phyloP scores from a whole-genome alignment of 1,140 invertebrate genomes.

The Glossosoma conforme region DNA sequence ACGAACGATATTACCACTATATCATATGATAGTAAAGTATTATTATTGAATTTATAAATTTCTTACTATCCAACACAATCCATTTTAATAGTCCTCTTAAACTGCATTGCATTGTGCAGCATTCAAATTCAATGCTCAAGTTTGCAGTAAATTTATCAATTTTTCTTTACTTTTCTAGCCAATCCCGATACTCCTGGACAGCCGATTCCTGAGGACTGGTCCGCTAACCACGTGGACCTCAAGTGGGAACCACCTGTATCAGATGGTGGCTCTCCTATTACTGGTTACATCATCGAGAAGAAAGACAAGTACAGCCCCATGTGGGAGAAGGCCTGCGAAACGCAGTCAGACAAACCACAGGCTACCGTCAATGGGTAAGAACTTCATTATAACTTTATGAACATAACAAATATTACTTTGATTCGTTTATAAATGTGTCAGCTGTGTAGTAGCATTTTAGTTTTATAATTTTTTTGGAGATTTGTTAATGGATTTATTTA shows the following conservation, averaged over 20 bases:
- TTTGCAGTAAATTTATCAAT: neutral
- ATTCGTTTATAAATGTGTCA: too few relatives aligned
- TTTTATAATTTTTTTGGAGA: too few relatives aligned
- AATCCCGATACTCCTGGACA: conserved; percentile 76
- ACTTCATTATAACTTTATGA: neutral
- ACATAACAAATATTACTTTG: too few relatives aligned
- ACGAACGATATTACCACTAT: too few relatives aligned
- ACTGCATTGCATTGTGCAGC: too few relatives aligned
- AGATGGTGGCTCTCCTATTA: conserved; percentile 89
- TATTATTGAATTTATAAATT: too few relatives aligned
- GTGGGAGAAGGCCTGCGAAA: conserved; percentile 87
- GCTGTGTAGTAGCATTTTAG: too few relatives aligned
- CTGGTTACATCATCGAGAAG: conserved; percentile 94
- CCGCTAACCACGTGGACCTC: conserved; percentile 83
- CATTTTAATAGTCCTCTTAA: too few relatives aligned
- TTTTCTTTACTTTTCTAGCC: conserved; percentile 33
- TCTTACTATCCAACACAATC: too few relatives aligned
- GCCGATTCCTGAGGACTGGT: conserved; percentile 87
- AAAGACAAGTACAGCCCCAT: conserved; percentile 93
- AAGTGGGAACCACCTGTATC: conserved; percentile 75
- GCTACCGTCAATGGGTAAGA: conserved; percentile 69
- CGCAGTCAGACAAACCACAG: conserved; percentile 62
- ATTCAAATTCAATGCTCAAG: too few relatives aligned
- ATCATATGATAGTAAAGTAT: too few relatives aligned
- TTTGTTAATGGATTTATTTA: too few relatives aligned